Percentiles rank a stretch among this genome's conserved stretches.
Conservation (phyloP, 1,140 invertebrate species). For the Solen grandis region DNA sequence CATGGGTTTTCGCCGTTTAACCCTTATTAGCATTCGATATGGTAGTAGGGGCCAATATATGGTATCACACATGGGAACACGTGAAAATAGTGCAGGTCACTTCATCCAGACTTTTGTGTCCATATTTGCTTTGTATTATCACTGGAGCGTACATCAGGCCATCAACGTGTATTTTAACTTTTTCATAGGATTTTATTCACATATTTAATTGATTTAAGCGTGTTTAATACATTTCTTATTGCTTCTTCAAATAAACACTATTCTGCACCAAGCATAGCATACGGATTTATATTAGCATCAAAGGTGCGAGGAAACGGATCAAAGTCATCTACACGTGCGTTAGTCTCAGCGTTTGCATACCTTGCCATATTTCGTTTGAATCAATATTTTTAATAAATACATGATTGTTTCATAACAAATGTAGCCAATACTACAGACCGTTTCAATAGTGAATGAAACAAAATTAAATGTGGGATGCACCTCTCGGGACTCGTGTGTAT, state of each 20-base stretch:
- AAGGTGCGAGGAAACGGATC: too few species aligned
- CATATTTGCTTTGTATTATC: conserved; percentile 59
- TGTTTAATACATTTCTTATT: conserved; percentile 54
- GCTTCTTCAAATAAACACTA: conserved; percentile 31
- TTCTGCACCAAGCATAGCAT: too few species aligned
- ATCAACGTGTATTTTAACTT: conserved; percentile 52
- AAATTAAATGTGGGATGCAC: too few species aligned
- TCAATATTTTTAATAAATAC: too few species aligned
- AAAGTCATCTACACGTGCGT: too few species aligned
- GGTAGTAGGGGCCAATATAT: conserved; percentile 30
- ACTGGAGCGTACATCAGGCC: conserved; percentile 34
- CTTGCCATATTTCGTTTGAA: too few species aligned
- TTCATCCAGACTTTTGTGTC: conserved; percentile 50
- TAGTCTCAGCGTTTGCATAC: too few species aligned
- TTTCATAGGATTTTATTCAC: conserved; percentile 58
- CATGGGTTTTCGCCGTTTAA: conserved; percentile 54
- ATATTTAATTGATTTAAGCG: conserved; percentile 56
- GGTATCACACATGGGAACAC: conserved; percentile 54
- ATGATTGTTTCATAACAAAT: too few species aligned
- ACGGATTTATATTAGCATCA: too few species aligned
- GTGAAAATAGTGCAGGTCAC: conserved; percentile 52
- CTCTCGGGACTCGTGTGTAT: too few species aligned
- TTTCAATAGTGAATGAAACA: too few species aligned
- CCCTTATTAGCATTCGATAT: conserved; percentile 56
- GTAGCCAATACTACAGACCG: too few species aligned